These are phyloP conservation scores for Batillaria attramentaria DNA, from an alignment of 1,140 invertebrate species.

Conservation along the genomic window DNA sequence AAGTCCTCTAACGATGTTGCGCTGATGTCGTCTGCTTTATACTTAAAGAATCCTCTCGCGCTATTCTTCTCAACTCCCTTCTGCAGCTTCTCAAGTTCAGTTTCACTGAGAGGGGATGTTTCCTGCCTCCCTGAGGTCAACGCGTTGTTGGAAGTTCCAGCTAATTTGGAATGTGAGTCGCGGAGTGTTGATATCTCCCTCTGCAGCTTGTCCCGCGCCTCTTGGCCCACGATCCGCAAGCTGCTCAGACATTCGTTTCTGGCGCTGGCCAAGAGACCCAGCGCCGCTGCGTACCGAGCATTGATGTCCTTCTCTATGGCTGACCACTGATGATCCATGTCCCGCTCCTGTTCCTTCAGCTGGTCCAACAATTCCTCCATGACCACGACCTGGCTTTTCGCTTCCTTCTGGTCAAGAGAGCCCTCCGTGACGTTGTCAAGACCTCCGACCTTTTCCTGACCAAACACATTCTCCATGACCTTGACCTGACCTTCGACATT, in stretches of 20 bases:
- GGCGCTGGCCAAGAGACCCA: neutral
- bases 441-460: neutral
- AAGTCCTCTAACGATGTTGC: neutral
- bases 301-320: constrained; percentile 7
- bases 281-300: neutral
- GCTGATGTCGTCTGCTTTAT: neutral
- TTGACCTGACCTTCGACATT: neutral
- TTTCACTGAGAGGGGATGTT: neutral
- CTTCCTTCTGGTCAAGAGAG: neutral
- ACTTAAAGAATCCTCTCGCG: neutral
- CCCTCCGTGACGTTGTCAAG: neutral
- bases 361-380: neutral
- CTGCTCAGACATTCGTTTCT: neutral
- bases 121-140: neutral
- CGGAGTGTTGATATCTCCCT: neutral
- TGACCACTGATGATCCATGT: neutral
- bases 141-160: neutral
- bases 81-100: neutral
- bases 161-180: neutral
- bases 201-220: neutral
- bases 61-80: neutral
- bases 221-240: neutral
- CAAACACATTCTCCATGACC: neutral
- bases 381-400: neutral
- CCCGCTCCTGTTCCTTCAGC: neutral